Percentiles rank a stretch among this genome's conserved stretches.
Evolutionary conservation across 2,797 vertebrate species (phyloP).

Genomic region (Takifugu rubripes): DNA sequence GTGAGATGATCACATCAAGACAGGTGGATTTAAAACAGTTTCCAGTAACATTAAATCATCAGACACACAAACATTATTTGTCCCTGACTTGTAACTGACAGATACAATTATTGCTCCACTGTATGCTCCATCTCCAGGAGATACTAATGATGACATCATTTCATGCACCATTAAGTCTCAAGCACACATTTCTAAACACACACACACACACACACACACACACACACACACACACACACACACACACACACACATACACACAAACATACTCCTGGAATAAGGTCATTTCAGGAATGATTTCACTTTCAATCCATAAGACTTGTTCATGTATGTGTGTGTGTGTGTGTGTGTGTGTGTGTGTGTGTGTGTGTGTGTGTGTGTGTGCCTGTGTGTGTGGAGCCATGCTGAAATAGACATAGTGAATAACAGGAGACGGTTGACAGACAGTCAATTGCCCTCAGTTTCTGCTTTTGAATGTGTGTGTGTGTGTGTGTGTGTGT

Average conservation of each 20-base stretch:
- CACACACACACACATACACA: neutral
- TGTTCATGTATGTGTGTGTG: slow-evolving; percentile 33
- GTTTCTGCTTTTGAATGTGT: neutral
- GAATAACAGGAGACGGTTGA: slow-evolving; percentile 48
- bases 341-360: slow-evolving; percentile 44
- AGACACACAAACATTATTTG: slow-evolving; percentile 22
- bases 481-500: neutral
- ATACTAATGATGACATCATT: slow-evolving; percentile 61
- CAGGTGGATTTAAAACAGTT: too few species aligned
- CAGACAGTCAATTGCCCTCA: slow-evolving; percentile 23
- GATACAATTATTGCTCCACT: slow-evolving; percentile 56
- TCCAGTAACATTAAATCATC: slow-evolving; percentile 9
- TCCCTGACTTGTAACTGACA: slow-evolving; percentile 47
- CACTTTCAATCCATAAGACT: slow-evolving; percentile 42
- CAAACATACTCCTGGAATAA: slow-evolving; percentile 53
- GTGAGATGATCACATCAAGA: neutral
- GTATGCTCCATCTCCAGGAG: slow-evolving; percentile 43
- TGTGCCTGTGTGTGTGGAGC: slow-evolving; percentile 45
- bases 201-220: slow-evolving; percentile 8
- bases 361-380: slow-evolving; percentile 13
- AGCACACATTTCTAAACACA: neutral
- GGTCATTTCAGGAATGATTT: slow-evolving; percentile 56
- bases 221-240: slow-evolving; percentile 3
- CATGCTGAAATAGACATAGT: slow-evolving; percentile 52
- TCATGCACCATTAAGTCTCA: slow-evolving; percentile 52